These are phyloP conservation scores for Euproctis similis DNA, from an alignment of 2,888 invertebrate species.

Conservation along the genomic window DNA sequence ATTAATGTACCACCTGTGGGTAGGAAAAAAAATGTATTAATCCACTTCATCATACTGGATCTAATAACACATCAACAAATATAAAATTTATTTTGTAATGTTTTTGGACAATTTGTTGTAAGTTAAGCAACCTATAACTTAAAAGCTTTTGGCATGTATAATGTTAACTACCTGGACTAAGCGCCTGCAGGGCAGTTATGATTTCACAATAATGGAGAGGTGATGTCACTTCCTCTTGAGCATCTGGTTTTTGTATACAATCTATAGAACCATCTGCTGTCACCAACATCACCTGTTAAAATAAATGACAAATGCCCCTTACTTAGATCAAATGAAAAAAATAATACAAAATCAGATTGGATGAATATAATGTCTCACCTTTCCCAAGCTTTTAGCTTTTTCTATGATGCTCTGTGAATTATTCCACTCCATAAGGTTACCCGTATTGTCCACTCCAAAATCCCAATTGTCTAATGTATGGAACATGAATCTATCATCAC, in stretches of 20 bases:
- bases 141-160: too few species aligned
- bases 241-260: conserved; percentile 88
- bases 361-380: conserved; percentile 58
- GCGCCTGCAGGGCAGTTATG: conserved; percentile 82
- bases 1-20: conserved; percentile 84
- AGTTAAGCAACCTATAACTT: not conserved
- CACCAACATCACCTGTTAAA: conserved; percentile 78
- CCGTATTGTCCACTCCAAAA: conserved; percentile 90
- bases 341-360: too few species aligned
- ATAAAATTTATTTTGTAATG: too few species aligned
- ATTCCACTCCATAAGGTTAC: conserved; percentile 83
- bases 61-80: too few species aligned
- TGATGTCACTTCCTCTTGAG: conserved; percentile 88
- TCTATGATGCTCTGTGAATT: conserved; percentile 80
- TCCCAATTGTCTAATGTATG: conserved; percentile 87
- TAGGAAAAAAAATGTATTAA: too few species aligned
- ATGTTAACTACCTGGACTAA: conserved; percentile 74
- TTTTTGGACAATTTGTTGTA: too few species aligned
- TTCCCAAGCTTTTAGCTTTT: conserved; percentile 61
- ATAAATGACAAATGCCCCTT: not conserved
- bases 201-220: conserved; percentile 90
- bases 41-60: too few species aligned
- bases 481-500: conserved; percentile 89
- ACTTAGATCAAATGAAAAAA: too few species aligned
- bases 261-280: conserved; percentile 97